Evolutionary conservation across 2,797 vertebrate species (phyloP).

Genomic region (Caiman crocodilus): DNA sequence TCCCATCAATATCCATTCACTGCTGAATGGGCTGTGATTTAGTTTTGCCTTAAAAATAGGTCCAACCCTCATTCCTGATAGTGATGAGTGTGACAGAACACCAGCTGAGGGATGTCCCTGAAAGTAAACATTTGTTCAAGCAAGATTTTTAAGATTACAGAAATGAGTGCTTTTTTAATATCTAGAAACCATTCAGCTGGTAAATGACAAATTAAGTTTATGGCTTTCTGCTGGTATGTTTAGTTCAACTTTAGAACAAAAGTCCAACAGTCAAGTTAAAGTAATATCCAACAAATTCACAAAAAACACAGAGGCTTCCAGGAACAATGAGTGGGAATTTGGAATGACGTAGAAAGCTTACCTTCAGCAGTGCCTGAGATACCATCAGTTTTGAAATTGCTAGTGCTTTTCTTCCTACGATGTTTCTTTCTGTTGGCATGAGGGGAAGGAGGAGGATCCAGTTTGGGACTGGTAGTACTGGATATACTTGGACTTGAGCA

Average conservation of each 20-base stretch:
- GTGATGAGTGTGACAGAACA: background rate
- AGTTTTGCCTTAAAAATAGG: background rate
- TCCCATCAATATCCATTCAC: background rate
- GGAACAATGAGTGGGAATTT: background rate
- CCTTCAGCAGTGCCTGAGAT: conserved; percentile 95
- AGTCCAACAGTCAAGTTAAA: background rate
- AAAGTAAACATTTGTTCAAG: background rate
- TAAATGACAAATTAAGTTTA: background rate
- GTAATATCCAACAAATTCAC: background rate
- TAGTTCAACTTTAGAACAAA: background rate
- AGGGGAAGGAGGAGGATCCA: conserved; percentile 95
- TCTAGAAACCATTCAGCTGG: background rate
- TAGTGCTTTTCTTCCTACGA: conserved; percentile 97
- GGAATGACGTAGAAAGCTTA: conserved; percentile 70
- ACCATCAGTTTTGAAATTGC: conserved; percentile 96
- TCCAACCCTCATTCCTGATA: background rate
- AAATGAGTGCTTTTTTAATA: background rate
- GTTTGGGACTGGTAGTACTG: conserved; percentile 94
- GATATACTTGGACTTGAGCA: conserved; percentile 97
- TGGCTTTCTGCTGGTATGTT: background rate
- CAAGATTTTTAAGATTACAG: background rate
- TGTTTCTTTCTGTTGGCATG: conserved; percentile 99
- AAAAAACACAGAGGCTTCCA: background rate
- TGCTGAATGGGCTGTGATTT: background rate
- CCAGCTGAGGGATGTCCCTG: background rate